Conservation (phyloP, 35 echinoderm and acorn worm species). For the Amphiura filiformis region DNA sequence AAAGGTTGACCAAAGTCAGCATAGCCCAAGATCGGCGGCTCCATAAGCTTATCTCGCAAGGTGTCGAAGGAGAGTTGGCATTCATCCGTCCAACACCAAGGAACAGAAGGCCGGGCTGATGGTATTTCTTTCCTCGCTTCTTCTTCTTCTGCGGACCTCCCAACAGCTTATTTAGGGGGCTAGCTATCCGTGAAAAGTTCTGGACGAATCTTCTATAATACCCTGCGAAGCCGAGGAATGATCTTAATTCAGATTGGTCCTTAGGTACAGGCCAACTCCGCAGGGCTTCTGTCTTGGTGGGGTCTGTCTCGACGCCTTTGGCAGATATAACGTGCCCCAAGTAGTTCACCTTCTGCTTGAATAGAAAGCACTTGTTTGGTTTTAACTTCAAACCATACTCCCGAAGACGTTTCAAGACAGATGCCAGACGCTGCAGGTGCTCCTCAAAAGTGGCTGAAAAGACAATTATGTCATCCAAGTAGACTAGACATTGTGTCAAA, state of each 20-base stretch:
- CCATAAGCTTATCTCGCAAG: slow-evolving; percentile 26
- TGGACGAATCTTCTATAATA: slow-evolving; percentile 42
- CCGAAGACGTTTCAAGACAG: slow-evolving; percentile 30
- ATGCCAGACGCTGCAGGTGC: slow-evolving; percentile 42
- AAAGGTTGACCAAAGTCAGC: slow-evolving; percentile 37
- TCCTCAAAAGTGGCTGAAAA: slow-evolving; percentile 58
- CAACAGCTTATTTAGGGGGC: slow-evolving; percentile 6
- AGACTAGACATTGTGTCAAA: slow-evolving; percentile 34
- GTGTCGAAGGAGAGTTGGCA: slow-evolving; percentile 31
- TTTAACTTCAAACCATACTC: slow-evolving; percentile 38
- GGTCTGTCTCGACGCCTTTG: slow-evolving; percentile 29
- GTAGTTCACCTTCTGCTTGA: slow-evolving; percentile 21
- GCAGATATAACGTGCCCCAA: slow-evolving; percentile 33
- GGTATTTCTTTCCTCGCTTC: background rate
- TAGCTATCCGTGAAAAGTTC: slow-evolving; percentile 37
- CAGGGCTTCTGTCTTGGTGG: slow-evolving; percentile 15
- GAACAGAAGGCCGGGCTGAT: background rate
- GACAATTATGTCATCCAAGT: slow-evolving; percentile 64
- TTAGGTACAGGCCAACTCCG: slow-evolving; percentile 4
- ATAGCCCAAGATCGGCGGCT: slow-evolving; percentile 43
- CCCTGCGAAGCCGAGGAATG: slow-evolving; percentile 29
- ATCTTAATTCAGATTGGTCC: slow-evolving; percentile 13
- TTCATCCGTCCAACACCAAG: background rate
- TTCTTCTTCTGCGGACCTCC: background rate
- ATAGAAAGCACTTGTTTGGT: slow-evolving; percentile 46